Evolutionary conservation across 2,888 invertebrate genomes (phyloP), one percentile per base, ranked within the genome.

Genomic region (Cantharis flavilabris): DNA sequence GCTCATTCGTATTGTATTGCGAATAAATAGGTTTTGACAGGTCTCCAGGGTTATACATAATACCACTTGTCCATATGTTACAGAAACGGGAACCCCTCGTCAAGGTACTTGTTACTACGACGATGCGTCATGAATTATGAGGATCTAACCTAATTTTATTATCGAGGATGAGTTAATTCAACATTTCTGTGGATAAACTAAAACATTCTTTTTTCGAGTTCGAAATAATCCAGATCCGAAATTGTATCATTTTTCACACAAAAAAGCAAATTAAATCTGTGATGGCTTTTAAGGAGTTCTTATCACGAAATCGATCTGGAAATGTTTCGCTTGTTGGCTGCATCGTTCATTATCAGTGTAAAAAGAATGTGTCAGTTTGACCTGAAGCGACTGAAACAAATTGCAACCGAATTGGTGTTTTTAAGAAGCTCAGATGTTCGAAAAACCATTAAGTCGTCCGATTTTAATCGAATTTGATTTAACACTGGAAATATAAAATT

Each of bases 1-100:
- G 83, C 82, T 83, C 84, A 84, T 84, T 82, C 82, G 84, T 82
- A 84, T 86, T 85, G 85, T 85, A 85, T 85, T 79, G 83, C 82
- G 84, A 82, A 86, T 87, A 87, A 87, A 87, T 87, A 85, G 86
- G 86, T 86, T 87, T 86, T 86, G 87, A 87, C 87, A 87, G 86
- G 87, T 87, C 87, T 86, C 86, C 83, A 82, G 88, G 87, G 88
- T 87, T 83, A 84, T 83, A 83, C 85, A 88, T 88, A 88, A 88
- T 88, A 88, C 88, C 88, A 88, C 88, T 88, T 87, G 88, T 87
- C 85, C 88, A 88, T 88, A 88, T 88, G 88, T 85, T 88, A 83
- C 83, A 82, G 76, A 78, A 80, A 78, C 76, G 77, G 70, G 80
- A 78, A 75, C 78, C 80, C 81, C 75, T 79, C 74, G 75, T 79